Evolutionary conservation across 2,797 vertebrate genomes (phyloP), one percentile per base, ranked within the genome.

Genomic region (Novumbra hubbsi): DNA sequence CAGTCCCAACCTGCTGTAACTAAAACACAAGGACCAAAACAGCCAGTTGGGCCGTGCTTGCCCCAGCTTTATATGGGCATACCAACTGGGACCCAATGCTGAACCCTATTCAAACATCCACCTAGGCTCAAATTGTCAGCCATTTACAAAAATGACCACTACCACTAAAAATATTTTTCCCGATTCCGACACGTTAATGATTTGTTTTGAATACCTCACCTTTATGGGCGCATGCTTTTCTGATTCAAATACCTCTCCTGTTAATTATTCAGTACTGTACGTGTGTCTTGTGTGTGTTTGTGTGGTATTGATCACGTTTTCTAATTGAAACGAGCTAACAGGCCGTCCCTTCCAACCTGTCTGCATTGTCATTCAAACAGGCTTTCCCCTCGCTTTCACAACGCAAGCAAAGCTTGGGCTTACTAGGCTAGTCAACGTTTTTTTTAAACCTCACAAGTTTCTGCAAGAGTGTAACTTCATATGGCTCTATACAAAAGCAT

Each of bases 11-110:
- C 27, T 11, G 57, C 50, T 80, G 41, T 80, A 86, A 90, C 81
- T 89, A 91, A 85, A 90, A 91, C 87, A 87, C n/a, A 87, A 89
- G 90, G 86, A 86, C 64, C 85, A 62, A 24, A n/a, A 72, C 73
- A 67, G 76, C 78, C 62, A 45, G 62, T 74, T 6, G 71, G 69
- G 74, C 41, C 78, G 76, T 75, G 68, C 84, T 85, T 76, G 60
- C 24, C 73, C 72, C 86, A 68, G 62, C 91, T 93, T 90, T 92
- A 94, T 93, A 93, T 92, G 92, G 91, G 86, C 81, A 91, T 19
- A 76, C 68, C 74, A 6, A 49, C 55, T 55, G 55, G 24, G 55
- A 57, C n/a, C 21, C n/a, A 7, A n/a, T 64, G 6, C 28, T 64
- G 28, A 28, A 27, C 72, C 12, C 77, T 84, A 79, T 70, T 1